These are phyloP conservation scores for Phyllotreta striolata DNA, from an alignment of 2,888 invertebrate species.

Conservation along the genomic window DNA sequence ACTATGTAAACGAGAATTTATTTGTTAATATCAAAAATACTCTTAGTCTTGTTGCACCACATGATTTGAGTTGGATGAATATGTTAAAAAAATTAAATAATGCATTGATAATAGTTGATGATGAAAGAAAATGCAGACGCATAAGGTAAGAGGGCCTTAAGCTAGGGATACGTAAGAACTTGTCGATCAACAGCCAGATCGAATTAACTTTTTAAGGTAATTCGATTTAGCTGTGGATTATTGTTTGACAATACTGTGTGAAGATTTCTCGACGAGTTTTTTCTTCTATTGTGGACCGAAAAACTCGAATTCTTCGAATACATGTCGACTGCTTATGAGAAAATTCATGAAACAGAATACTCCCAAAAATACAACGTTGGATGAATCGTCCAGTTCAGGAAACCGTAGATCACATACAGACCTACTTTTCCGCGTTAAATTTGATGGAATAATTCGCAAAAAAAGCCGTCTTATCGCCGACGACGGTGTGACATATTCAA, in stretches of 20 bases:
- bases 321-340: too few relatives aligned
- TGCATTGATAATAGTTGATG: too few relatives aligned
- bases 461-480: background rate
- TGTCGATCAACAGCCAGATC: constrained; percentile 27
- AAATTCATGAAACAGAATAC: too few relatives aligned
- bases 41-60: background rate
- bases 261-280: constrained; percentile 9
- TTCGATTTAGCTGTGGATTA: constrained; percentile 24
- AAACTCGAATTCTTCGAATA: too few relatives aligned
- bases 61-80: background rate
- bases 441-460: too few relatives aligned
- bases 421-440: too few relatives aligned
- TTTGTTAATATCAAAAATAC: background rate
- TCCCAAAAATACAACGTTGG: too few relatives aligned
- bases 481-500: background rate
- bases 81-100: background rate
- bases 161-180: constrained; percentile 17
- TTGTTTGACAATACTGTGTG: constrained; percentile 20
- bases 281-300: too few relatives aligned
- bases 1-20: background rate
- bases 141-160: constrained; percentile 1
- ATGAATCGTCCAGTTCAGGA: too few relatives aligned
- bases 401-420: too few relatives aligned
- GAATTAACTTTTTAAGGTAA: constrained; percentile 21
- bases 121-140: background rate